Evolutionary conservation across 2,113 vertebrate genomes (phyloP).

Genomic region (Bufo gargarizans): DNA sequence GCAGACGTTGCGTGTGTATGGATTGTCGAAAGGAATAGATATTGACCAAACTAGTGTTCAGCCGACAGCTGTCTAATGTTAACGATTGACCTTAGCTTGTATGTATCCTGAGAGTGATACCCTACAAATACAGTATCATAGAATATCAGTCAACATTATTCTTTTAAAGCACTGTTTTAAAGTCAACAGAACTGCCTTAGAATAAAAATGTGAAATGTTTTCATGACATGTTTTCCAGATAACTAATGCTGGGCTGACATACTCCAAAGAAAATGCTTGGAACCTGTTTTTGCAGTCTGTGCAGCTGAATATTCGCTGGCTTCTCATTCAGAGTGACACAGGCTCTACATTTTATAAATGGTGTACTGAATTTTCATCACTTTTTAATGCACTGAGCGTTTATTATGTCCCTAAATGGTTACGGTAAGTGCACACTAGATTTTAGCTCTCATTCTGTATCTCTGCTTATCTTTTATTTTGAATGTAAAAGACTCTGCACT

Average conservation of each 20-base stretch:
- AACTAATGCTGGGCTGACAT: conserved; percentile 61
- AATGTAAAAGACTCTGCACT: not conserved
- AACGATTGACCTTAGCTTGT: no score
- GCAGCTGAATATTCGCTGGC: conserved; percentile 40
- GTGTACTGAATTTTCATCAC: conserved; percentile 45
- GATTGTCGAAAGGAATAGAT: no score
- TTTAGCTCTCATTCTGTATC: not conserved
- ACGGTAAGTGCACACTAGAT: conserved; percentile 51
- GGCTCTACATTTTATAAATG: conserved; percentile 47
- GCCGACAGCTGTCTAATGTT: no score
- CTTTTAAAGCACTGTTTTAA: no score
- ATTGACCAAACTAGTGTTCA: no score
- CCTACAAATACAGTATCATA: no score
- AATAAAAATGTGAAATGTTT: not conserved
- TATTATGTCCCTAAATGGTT: conserved; percentile 68
- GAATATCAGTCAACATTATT: no score
- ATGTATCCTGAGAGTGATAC: no score
- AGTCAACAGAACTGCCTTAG: not conserved
- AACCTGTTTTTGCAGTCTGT: conserved; percentile 60
- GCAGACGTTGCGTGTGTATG: no score
- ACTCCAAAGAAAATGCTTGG: conserved; percentile 38
- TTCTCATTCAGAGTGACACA: conserved; percentile 59
- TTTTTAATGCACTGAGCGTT: conserved; percentile 52
- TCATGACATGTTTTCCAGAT: conserved; percentile 48
- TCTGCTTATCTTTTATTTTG: not conserved